Percentiles rank a stretch among this genome's conserved stretches.
These are phyloP conservation scores for Phymorhynchus buccinoides DNA, from an alignment of 1,140 invertebrate genomes.

Conservation along the genomic window DNA sequence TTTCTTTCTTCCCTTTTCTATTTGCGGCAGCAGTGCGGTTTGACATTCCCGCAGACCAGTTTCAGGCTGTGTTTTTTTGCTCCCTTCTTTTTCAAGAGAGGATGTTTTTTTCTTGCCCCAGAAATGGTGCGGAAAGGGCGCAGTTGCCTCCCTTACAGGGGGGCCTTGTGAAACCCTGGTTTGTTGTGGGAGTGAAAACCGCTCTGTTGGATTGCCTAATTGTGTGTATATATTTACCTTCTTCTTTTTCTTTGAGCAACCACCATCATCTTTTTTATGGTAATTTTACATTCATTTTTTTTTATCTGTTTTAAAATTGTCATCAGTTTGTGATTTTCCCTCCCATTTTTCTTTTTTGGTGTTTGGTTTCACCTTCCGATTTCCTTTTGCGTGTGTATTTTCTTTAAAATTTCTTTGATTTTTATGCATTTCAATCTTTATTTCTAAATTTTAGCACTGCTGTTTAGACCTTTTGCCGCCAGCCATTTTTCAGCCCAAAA, in stretches of 20 bases:
- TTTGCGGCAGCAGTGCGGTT: not conserved
- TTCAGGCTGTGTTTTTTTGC: conserved; percentile 3
- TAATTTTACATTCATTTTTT: not conserved
- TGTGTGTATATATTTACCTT: not conserved
- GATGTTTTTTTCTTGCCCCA: conserved; percentile 37
- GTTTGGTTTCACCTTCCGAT: too few species aligned
- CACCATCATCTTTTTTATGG: not conserved
- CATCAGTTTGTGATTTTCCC: too few species aligned
- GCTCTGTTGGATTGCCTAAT: not conserved
- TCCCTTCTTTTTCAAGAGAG: not conserved
- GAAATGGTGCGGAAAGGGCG: conserved; percentile 27
- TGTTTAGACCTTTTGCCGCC: too few species aligned
- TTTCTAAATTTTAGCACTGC: too few species aligned
- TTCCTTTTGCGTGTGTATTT: too few species aligned
- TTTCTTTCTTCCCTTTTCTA: not conserved
- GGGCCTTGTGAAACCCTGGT: not conserved
- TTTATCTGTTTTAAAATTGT: not conserved
- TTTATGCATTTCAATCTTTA: too few species aligned
- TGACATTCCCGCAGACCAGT: conserved; percentile 1
- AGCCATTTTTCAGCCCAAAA: too few species aligned
- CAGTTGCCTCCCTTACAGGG: not conserved
- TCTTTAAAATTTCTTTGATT: too few species aligned
- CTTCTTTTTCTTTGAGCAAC: not conserved
- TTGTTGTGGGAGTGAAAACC: not conserved
- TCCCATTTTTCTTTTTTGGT: not conserved